These are phyloP conservation scores for Podarcis cretensis DNA, from an alignment of 2,113 vertebrate genomes.

Conservation along the genomic window DNA sequence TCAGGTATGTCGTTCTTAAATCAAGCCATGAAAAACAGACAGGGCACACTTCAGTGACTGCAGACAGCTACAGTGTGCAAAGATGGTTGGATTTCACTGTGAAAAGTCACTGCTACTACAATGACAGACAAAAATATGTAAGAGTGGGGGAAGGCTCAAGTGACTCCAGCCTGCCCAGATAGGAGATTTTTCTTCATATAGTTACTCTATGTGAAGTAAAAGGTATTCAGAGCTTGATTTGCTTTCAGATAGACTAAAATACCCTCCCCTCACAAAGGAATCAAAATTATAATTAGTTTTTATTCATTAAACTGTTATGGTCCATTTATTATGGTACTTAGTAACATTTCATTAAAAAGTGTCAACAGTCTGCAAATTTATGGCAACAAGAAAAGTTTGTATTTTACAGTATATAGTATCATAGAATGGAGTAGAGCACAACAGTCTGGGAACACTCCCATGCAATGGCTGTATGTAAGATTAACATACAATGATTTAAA, in stretches of 20 bases:
- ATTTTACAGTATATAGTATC: conserved; percentile 9
- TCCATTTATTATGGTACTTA: conserved; percentile 19
- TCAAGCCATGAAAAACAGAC: neutral
- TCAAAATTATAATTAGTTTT: conserved; percentile 17
- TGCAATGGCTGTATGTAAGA: neutral
- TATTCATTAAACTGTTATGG: conserved; percentile 14
- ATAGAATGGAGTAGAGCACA: neutral
- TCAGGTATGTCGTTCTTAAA: neutral
- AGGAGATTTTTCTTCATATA: neutral
- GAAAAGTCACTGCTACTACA: neutral
- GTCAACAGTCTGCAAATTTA: neutral
- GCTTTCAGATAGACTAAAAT: conserved; percentile 15
- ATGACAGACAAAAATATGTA: neutral
- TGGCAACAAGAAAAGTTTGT: conserved; percentile 7
- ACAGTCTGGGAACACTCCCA: neutral
- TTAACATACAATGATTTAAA: neutral
- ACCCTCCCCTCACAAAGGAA: neutral
- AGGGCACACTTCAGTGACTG: neutral
- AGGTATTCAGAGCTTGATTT: neutral
- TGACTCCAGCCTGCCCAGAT: neutral
- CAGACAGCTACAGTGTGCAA: neutral
- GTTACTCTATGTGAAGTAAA: conserved; percentile 1
- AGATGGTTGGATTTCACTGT: neutral
- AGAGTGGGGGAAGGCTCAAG: neutral
- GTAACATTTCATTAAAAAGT: conserved; percentile 26